phyloP scores from a whole-genome alignment of 2,113 vertebrate genomes.

The Epinephelus lanceolatus region DNA sequence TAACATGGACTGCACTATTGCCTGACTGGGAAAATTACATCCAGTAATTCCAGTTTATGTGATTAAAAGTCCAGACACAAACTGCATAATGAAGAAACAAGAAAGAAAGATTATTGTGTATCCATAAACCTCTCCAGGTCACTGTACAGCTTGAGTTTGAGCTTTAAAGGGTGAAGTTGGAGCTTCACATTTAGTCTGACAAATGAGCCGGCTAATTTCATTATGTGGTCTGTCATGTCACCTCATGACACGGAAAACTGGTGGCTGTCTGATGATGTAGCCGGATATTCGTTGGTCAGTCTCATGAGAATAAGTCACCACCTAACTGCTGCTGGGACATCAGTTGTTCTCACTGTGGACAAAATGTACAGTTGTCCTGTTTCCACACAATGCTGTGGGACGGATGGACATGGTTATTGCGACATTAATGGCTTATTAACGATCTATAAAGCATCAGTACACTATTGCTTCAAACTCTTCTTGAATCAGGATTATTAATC shows the following conservation, averaged over 20 bases:
- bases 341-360: not conserved
- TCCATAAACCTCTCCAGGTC: not conserved
- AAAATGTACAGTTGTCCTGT: not conserved
- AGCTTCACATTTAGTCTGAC: not conserved
- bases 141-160: not conserved
- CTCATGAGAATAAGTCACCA: conserved; percentile 5
- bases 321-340: not conserved
- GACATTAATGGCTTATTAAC: too few species aligned
- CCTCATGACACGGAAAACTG: not conserved
- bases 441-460: too few species aligned
- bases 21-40: not conserved
- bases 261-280: not conserved
- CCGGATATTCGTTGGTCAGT: conserved; percentile 1
- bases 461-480: too few species aligned
- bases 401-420: too few species aligned
- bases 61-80: not conserved
- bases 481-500: too few species aligned
- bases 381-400: too few species aligned
- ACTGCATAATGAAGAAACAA: not conserved
- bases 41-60: not conserved
- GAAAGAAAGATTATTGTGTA: not conserved
- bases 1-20: not conserved
- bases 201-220: not conserved
- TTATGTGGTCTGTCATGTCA: conserved; percentile 2
- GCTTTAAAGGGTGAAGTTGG: not conserved